A percentile compares a stretch with the other conserved stretches of the same genome.
These are phyloP conservation scores for Capitella teleta DNA, from an alignment of 1,140 invertebrate species.

Conservation along the genomic window DNA sequence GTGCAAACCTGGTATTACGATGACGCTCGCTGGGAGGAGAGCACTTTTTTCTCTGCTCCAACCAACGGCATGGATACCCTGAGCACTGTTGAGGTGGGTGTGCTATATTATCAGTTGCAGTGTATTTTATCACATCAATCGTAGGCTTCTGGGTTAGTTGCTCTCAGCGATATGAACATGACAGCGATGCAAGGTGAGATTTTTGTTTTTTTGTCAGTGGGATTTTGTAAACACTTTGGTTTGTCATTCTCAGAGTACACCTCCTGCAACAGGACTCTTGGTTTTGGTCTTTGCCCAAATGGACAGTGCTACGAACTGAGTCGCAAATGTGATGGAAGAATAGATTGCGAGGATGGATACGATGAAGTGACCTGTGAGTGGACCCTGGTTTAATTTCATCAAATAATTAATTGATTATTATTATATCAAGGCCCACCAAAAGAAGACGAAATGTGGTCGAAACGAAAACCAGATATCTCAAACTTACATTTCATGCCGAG, in stretches of 20 bases:
- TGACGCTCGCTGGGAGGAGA: constrained; percentile 9
- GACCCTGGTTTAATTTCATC: no score
- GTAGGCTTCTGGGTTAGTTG: constrained; percentile 8
- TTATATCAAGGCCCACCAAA: not conserved
- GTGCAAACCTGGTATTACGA: constrained; percentile 10
- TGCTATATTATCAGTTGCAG: not conserved
- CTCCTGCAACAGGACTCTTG: constrained; percentile 5
- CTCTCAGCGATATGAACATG: constrained; percentile 10
- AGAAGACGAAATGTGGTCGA: not conserved
- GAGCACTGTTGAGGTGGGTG: constrained; percentile 8
- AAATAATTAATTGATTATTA: no score
- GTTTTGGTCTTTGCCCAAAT: constrained; percentile 6
- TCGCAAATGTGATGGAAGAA: constrained; percentile 6
- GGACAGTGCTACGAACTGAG: constrained; percentile 6
- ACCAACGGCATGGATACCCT: constrained; percentile 6
- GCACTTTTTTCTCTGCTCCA: constrained; percentile 5
- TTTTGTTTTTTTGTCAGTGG: not conserved
- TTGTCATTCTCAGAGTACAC: constrained; percentile 2
- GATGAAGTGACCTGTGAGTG: constrained; percentile 11
- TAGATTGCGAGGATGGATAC: constrained; percentile 8
- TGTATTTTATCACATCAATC: not conserved
- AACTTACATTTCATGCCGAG: not conserved
- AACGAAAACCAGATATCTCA: not conserved
- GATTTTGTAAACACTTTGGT: not conserved
- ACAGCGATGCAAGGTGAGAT: constrained; percentile 5